Base-by-base conservation (phyloP, 2,797 vertebrate genomes). In the Coccyzus lansbergi region DNA sequence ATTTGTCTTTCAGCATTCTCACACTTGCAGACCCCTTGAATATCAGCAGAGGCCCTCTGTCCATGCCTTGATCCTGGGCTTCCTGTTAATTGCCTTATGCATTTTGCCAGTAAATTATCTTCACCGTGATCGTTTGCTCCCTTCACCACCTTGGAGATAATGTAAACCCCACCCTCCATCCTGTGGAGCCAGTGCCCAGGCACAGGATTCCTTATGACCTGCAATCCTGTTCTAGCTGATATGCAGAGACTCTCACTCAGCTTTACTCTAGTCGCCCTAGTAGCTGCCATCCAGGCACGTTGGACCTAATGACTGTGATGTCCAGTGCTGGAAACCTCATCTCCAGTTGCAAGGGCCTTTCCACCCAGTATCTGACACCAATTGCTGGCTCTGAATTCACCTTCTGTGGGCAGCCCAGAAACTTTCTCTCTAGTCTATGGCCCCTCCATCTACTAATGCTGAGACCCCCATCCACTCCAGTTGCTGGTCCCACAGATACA, bases 21-120 rank as follows among this genome's bases (percentile, higher is more conserved):
- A 19, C 0, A 0, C 10, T 69, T 78, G 70, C 17, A 36, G 52
- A 67, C 33, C 7, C 36, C 5, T 12, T 59, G 44, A 63, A 34
- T 58, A 20, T 52, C 28, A 20, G 26, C 24, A 13, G 9, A 7
- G 15, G 10, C 33, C 18, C 8, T 64, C 34, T 67, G 48, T 46
- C 26, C 1, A 0, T 67, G n/a, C 26, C 38, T 62, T 33, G 26
- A 55, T 78, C 48, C 34, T 48, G 26, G 8, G 3, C 29, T 4
- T 89, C 16, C 26, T 46, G 14, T 18, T 38, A 34, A 9, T 40
- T 2, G 0, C 14, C 6, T 71, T 9, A 10, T 49, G 40, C 69
- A 64, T 34, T 70, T 65, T 75, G 38, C 52, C 56, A 71, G 67
- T 14, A 67, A 10, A 44, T 80, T 29, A 20, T 4, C 6, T 36